Conservation (phyloP, 2,113 vertebrate genomes). For the Chascanopsetta lugubris region DNA sequence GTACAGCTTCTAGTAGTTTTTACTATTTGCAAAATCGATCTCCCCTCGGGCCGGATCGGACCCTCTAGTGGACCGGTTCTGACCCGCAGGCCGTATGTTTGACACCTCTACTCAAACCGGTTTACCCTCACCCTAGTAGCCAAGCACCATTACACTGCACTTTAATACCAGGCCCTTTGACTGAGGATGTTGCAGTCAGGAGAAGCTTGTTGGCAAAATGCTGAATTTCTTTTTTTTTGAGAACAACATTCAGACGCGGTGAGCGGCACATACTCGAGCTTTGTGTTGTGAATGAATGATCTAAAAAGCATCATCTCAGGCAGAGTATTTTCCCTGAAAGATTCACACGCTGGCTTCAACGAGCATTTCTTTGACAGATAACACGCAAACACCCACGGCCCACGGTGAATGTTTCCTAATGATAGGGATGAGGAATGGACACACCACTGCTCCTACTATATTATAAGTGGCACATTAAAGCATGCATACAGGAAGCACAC, state of each 20-base stretch:
- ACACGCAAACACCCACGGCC: slow-evolving; percentile 23
- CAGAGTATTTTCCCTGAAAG: neutral
- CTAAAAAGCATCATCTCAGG: neutral
- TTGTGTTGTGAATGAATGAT: neutral
- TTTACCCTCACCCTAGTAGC: too few species aligned
- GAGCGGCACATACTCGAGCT: neutral
- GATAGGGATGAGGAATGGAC: slow-evolving; percentile 59
- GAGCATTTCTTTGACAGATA: slow-evolving; percentile 41
- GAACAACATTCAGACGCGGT: neutral
- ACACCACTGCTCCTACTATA: slow-evolving; percentile 51
- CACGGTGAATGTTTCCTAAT: slow-evolving; percentile 45
- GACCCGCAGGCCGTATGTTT: too few species aligned
- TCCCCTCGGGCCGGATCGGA: too few species aligned
- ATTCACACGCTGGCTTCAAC: neutral
- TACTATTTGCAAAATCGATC: too few species aligned
- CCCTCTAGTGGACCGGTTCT: too few species aligned
- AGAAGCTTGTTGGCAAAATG: too few species aligned
- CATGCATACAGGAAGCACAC: slow-evolving; percentile 49
- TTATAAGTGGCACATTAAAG: slow-evolving; percentile 58
- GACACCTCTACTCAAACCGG: too few species aligned
- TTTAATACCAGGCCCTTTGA: too few species aligned
- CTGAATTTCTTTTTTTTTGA: too few species aligned
- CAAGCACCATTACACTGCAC: too few species aligned
- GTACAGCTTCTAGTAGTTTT: too few species aligned
- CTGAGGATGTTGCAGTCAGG: too few species aligned